Evolutionary conservation across 2,797 vertebrate species (phyloP).

Genomic region (Arremon aurantiirostris): DNA sequence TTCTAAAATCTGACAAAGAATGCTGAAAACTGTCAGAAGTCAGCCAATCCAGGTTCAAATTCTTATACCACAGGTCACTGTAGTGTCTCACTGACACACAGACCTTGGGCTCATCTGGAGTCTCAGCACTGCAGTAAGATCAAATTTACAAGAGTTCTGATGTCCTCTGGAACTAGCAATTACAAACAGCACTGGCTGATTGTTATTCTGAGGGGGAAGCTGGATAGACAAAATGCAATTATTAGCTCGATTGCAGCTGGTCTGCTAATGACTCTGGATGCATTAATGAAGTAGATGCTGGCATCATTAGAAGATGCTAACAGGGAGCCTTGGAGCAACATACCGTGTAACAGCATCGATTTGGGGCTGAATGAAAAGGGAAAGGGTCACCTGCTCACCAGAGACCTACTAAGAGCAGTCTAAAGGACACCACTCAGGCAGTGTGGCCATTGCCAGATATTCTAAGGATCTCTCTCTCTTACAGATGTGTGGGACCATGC

Average conservation of each 20-base stretch:
- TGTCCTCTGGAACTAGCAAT: neutral
- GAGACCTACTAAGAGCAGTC: neutral
- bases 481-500: neutral
- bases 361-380: neutral
- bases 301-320: neutral
- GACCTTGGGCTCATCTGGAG: neutral
- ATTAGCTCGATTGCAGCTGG: slow-evolving; percentile 11
- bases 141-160: neutral
- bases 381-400: neutral
- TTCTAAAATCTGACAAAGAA: neutral
- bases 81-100: neutral
- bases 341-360: fast-evolving
- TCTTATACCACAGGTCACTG: neutral
- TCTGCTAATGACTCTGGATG: neutral
- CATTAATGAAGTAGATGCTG: slow-evolving; percentile 1
- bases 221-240: slow-evolving; percentile 11
- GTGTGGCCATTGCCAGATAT: neutral
- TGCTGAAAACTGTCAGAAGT: neutral
- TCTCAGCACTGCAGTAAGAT: neutral
- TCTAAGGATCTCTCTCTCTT: neutral
- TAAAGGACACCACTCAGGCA: neutral
- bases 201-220: neutral
- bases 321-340: neutral
- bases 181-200: neutral
- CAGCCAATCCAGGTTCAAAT: neutral